phyloP scores from a whole-genome alignment of 2,888 invertebrate genomes.

The Pheosia tremula region DNA sequence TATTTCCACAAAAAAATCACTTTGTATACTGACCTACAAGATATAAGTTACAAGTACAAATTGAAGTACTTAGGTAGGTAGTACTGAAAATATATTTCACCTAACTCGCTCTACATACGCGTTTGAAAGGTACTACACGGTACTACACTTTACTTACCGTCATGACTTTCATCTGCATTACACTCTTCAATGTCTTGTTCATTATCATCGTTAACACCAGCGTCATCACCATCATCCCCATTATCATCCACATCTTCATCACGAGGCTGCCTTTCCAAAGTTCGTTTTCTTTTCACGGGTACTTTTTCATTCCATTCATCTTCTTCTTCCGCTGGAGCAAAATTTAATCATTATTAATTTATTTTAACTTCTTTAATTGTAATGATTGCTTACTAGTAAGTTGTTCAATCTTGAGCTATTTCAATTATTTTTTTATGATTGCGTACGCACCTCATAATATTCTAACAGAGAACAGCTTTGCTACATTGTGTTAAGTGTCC shows the following conservation, averaged over 20 bases:
- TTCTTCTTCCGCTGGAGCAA: conserved; percentile 72
- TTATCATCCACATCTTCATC: conserved; percentile 41
- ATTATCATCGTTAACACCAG: conserved; percentile 44
- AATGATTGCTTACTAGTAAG: no score
- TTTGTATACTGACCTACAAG: no score
- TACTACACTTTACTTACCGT: conserved; percentile 42
- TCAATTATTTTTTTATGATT: no score
- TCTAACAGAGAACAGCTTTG: conserved; percentile 9
- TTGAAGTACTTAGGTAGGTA: no score
- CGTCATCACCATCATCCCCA: conserved; percentile 42
- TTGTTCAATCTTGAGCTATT: no score
- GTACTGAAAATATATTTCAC: no score
- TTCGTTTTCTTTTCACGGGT: conserved; percentile 35
- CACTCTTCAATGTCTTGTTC: conserved; percentile 42
- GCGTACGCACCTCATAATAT: background rate
- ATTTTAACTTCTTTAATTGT: no score
- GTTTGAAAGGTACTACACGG: no score
- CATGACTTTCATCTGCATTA: conserved; percentile 35
- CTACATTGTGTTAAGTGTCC: conserved; percentile 29
- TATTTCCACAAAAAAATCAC: no score
- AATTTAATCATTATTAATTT: background rate
- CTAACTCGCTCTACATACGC: no score
- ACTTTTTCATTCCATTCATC: conserved; percentile 71
- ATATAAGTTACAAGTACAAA: no score
- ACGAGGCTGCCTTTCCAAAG: conserved; percentile 25